Conservation (phyloP, 2,888 invertebrate species). For the Therioaphis trifolii region DNA sequence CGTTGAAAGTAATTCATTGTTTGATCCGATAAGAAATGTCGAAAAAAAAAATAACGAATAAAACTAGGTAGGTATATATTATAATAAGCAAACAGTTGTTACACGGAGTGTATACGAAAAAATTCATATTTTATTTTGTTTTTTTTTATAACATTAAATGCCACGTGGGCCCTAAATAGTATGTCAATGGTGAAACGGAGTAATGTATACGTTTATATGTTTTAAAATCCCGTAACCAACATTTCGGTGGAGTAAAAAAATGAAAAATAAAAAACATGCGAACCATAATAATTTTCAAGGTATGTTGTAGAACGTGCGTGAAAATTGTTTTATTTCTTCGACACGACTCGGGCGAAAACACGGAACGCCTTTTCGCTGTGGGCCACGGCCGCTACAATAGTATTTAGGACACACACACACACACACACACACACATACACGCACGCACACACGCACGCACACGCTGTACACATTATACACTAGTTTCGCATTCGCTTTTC, state of each 20-base stretch:
- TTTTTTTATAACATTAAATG: neutral
- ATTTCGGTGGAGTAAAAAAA: slow-evolving; percentile 17
- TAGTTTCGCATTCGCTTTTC: no score
- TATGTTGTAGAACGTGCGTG: slow-evolving; percentile 44
- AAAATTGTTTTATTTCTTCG: slow-evolving; percentile 55
- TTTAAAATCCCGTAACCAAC: slow-evolving; percentile 39
- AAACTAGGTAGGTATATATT: neutral
- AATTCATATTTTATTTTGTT: no score
- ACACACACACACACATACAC: slow-evolving; percentile 1
- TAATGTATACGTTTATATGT: no score
- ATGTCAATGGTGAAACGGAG: neutral
- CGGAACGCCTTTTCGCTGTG: slow-evolving; percentile 33
- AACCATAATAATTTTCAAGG: slow-evolving; percentile 47
- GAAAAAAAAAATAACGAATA: neutral
- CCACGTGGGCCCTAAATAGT: neutral
- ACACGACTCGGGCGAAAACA: slow-evolving; percentile 27
- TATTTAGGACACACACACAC: slow-evolving; percentile 34
- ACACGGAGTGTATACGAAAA: neutral
- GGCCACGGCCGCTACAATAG: neutral
- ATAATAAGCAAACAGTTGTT: no score
- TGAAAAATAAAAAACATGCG: slow-evolving; percentile 12
- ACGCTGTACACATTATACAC: no score
- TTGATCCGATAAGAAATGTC: slow-evolving; percentile 38
- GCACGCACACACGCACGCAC: neutral
- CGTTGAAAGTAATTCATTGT: neutral